Percentiles rank a stretch among this genome's conserved stretches.
These are phyloP conservation scores for Pedionomus torquatus DNA, from an alignment of 2,113 vertebrate genomes.

Conservation along the genomic window DNA sequence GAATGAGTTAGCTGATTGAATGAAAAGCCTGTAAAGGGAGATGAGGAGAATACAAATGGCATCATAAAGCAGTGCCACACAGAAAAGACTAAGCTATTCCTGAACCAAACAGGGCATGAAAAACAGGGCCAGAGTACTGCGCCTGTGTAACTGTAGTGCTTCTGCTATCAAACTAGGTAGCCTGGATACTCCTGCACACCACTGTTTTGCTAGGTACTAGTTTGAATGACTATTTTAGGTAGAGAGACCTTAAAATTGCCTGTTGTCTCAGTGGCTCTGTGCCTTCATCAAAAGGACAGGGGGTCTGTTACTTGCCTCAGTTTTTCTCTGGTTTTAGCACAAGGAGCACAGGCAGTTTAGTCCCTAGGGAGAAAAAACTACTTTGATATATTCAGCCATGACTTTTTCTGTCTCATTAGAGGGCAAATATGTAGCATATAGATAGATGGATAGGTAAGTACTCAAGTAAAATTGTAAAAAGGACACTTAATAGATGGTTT, in stretches of 20 bases:
- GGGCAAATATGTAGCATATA: not conserved
- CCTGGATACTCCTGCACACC: not conserved
- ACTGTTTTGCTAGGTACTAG: not conserved
- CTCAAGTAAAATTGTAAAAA: not conserved
- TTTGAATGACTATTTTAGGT: not conserved
- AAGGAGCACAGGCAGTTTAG: not conserved
- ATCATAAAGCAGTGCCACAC: rapidly evolving
- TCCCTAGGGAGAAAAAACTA: not conserved
- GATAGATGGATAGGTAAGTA: not conserved
- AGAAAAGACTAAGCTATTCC: not conserved
- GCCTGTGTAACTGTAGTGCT: not conserved
- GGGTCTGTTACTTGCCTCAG: not conserved
- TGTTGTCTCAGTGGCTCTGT: not conserved
- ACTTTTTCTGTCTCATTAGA: not conserved
- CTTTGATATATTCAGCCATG: not conserved
- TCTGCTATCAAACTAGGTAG: not conserved
- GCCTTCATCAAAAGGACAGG: not conserved
- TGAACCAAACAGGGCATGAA: not conserved
- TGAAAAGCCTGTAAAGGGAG: not conserved
- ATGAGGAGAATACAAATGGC: not conserved
- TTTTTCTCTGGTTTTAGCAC: not conserved
- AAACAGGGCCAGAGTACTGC: not conserved
- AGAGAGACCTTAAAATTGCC: not conserved
- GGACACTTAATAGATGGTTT: not conserved
- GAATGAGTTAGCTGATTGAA: not conserved